phyloP scores from a whole-genome alignment of 2,888 invertebrate genomes.

The Tuberolachnus salignus region DNA sequence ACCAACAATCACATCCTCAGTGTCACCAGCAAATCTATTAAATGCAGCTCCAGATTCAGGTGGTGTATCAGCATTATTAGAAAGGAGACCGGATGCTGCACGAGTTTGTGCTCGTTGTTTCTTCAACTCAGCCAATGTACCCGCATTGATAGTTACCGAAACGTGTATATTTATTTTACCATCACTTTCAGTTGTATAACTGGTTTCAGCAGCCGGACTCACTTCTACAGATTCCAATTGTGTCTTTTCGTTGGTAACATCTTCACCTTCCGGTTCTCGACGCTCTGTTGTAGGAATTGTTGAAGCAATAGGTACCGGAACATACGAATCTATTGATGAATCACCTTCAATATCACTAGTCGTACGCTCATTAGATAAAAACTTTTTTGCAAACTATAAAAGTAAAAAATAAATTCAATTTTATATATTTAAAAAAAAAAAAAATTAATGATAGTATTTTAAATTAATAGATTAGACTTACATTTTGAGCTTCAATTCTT shows the following conservation, averaged over 20 bases:
- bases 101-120: conserved; percentile 87
- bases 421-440: no score
- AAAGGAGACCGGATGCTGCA: conserved; percentile 33
- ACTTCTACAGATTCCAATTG: conserved; percentile 39
- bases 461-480: conserved; percentile 58
- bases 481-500: conserved; percentile 71
- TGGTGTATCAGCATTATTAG: conserved; percentile 32
- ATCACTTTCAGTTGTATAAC: conserved; percentile 70
- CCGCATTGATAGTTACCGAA: conserved; percentile 78
- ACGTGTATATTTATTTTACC: conserved; percentile 89
- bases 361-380: conserved; percentile 36
- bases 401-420: conserved; percentile 8
- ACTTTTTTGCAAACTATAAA: conserved; percentile 53
- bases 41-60: conserved; percentile 54
- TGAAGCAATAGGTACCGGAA: conserved; percentile 12
- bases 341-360: conserved; percentile 48
- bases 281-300: conserved; percentile 48
- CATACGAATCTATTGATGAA: conserved; percentile 45
- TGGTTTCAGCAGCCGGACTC: conserved; percentile 59
- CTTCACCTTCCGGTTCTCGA: conserved; percentile 57
- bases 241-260: conserved; percentile 27
- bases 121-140: conserved; percentile 89
- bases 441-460: neutral
- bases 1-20: conserved; percentile 60
- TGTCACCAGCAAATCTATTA: conserved; percentile 58